Conservation (phyloP, 2,888 invertebrate genomes). For the Melikaiella ostensackeni region DNA sequence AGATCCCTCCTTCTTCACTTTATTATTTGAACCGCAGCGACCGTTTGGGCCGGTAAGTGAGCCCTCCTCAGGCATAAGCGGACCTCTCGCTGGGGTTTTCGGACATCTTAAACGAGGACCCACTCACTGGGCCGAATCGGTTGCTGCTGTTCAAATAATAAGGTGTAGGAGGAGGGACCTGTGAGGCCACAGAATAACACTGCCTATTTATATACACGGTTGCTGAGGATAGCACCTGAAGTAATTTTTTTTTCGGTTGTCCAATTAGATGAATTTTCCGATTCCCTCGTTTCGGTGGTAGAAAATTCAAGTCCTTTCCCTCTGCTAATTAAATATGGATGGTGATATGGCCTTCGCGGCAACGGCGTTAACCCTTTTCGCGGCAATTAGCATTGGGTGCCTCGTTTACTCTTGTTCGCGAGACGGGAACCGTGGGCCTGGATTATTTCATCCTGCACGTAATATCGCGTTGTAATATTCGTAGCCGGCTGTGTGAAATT, state of each 20-base stretch:
- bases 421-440: constrained; percentile 62
- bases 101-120: too few relatives aligned
- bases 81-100: too few relatives aligned
- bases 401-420: constrained; percentile 72
- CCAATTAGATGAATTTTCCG: constrained; percentile 24
- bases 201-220: too few relatives aligned
- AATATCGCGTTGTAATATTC: constrained; percentile 74
- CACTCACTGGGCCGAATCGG: too few relatives aligned
- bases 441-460: constrained; percentile 73
- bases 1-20: too few relatives aligned
- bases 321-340: constrained; percentile 72
- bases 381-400: constrained; percentile 72
- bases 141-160: too few relatives aligned
- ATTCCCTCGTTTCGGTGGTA: neutral
- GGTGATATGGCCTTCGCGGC: constrained; percentile 63
- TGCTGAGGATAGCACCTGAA: too few relatives aligned
- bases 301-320: constrained; percentile 43
- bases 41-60: too few relatives aligned
- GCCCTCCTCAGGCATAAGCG: too few relatives aligned
- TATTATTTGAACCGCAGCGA: too few relatives aligned
- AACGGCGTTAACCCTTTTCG: constrained; percentile 73
- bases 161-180: too few relatives aligned
- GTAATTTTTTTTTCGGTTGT: neutral
- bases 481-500: constrained; percentile 73
- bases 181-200: too few relatives aligned